Evolutionary conservation across 1,140 invertebrate species (phyloP), one percentile per base, ranked within the genome.

Genomic region (Adelges cooleyi): DNA sequence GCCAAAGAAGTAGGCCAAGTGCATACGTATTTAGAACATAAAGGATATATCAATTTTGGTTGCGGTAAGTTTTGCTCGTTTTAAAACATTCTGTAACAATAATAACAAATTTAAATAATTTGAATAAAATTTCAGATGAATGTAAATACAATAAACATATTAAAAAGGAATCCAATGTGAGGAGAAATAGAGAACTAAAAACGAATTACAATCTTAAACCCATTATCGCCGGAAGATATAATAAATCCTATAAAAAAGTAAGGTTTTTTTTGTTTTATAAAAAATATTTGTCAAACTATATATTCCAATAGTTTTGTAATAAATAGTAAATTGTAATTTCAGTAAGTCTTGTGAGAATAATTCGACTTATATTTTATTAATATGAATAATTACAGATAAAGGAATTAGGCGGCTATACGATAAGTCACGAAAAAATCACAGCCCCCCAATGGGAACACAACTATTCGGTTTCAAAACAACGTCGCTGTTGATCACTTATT

Each of bases 41-140:
- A 78, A 69, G 83, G 82, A 20, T 82, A 78, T 25, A 84, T 85
- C 56, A 85, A 85, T 74, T 83, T 82, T 77, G 79, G 78, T 23
- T 84, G 82, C 75, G 77, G 80, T 80, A 74, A 74, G 74, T 74
- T 59, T 50, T 40, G 36, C n/a, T 17, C 15, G n/a, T n/a, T n/a
- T n/a, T n/a, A n/a, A n/a, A n/a, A n/a, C n/a, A n/a, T n/a, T n/a
- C n/a, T n/a, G n/a, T n/a, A n/a, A n/a, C n/a, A n/a, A n/a, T n/a
- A n/a, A n/a, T n/a, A n/a, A n/a, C n/a, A n/a, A n/a, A n/a, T n/a
- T n/a, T n/a, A n/a, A n/a, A n/a, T n/a, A n/a, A n/a, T n/a, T n/a
- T n/a, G n/a, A n/a, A n/a, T n/a, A n/a, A n/a, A 1, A 3, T 62
- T 62, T 22, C 23, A 62, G 56, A 62, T 33, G 56, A 62, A 62